A percentile compares a stretch with the other conserved stretches of the same genome.
phyloP scores from a whole-genome alignment of 1,140 invertebrate species.

The Mycetomoellerius zeteki region DNA sequence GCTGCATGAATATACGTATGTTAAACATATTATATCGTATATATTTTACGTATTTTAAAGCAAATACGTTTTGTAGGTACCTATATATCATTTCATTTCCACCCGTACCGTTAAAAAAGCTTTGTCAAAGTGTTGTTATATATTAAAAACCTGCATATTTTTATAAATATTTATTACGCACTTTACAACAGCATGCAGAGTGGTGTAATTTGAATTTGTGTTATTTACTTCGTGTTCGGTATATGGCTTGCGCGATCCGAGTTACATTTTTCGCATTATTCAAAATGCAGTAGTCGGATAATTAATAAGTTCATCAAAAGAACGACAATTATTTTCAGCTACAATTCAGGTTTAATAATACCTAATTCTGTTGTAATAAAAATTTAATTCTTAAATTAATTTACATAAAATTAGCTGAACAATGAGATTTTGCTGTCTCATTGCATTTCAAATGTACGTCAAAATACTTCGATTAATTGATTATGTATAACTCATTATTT shows the following conservation, averaged over 20 bases:
- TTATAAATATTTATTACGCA: conserved; percentile 23
- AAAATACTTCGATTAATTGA: not conserved
- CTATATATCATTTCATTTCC: not conserved
- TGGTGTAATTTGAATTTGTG: conserved; percentile 6
- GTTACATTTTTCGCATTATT: not conserved
- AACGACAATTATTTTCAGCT: conserved; percentile 20
- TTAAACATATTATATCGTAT: not conserved
- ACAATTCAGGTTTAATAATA: not conserved
- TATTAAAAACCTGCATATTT: conserved; percentile 9
- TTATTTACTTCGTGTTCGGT: not conserved
- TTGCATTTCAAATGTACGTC: not conserved
- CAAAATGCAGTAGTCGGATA: not conserved
- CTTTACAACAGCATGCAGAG: not conserved
- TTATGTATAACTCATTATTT: not conserved
- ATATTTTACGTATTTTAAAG: not conserved
- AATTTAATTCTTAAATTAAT: not conserved
- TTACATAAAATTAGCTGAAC: not conserved
- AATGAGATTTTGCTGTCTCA: not conserved
- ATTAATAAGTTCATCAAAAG: conserved; percentile 32
- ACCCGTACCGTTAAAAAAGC: conserved; percentile 1
- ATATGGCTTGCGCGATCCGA: not conserved
- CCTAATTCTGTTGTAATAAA: not conserved
- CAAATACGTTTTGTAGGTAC: not conserved
- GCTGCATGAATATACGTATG: not conserved
- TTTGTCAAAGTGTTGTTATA: not conserved